phyloP scores from a whole-genome alignment of 2,113 vertebrate genomes.

The Chaetorhynchus papuensis region DNA sequence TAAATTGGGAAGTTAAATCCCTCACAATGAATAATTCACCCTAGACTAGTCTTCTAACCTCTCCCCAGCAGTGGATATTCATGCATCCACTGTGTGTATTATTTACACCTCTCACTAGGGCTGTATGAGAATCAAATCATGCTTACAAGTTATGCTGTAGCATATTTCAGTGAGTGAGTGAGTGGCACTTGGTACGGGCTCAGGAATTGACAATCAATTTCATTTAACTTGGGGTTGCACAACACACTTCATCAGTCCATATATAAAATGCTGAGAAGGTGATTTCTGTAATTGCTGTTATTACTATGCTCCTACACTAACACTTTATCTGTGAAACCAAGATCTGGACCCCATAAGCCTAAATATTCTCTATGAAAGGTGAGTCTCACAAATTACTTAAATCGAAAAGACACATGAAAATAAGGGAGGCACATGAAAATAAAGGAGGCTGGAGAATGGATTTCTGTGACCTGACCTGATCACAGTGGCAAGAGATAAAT shows the following conservation, averaged over 20 bases:
- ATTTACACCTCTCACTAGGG: background rate
- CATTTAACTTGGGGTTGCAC: background rate
- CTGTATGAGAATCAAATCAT: background rate
- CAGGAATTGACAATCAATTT: background rate
- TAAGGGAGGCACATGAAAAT: background rate
- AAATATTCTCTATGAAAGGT: background rate
- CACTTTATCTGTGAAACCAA: fast-evolving
- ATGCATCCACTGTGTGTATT: background rate
- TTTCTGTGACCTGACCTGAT: background rate
- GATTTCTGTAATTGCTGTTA: background rate
- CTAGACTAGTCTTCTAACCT: background rate
- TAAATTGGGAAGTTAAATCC: background rate
- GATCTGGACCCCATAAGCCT: background rate
- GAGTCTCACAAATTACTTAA: background rate
- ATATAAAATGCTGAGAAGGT: background rate
- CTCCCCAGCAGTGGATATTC: background rate
- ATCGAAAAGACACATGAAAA: background rate
- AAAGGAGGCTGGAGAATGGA: background rate
- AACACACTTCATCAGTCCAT: background rate
- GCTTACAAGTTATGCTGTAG: background rate
- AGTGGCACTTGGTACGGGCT: background rate
- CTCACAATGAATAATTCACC: background rate
- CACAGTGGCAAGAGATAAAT: background rate
- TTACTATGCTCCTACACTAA: background rate
- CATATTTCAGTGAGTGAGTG: background rate